phyloP scores from a whole-genome alignment of 2,888 invertebrate genomes.

The Lasioglossum lativentre region DNA sequence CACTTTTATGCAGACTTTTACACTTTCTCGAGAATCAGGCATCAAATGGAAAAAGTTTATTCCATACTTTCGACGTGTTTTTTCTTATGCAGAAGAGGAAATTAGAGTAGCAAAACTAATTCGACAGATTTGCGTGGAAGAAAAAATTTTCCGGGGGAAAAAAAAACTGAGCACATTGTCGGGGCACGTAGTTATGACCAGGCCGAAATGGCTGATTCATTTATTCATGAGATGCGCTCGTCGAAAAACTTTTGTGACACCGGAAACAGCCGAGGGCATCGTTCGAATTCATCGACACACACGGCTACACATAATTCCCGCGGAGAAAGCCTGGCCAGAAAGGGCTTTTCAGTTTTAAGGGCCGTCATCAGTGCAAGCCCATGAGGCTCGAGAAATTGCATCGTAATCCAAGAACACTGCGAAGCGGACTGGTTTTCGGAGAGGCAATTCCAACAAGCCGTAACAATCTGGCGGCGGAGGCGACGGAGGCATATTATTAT shows the following conservation, averaged over 20 bases:
- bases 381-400: constrained; percentile 73
- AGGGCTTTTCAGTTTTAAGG: constrained; percentile 62
- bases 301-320: constrained; percentile 51
- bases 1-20: background rate
- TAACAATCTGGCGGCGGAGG: constrained; percentile 68
- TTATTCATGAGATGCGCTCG: constrained; percentile 25
- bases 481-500: constrained; percentile 76
- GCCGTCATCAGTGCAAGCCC: constrained; percentile 62
- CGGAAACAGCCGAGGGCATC: constrained; percentile 20
- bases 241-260: constrained; percentile 26
- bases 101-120: background rate
- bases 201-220: constrained; percentile 17
- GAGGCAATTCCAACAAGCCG: constrained; percentile 74
- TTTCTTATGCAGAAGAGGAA: background rate
- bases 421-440: constrained; percentile 65
- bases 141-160: background rate
- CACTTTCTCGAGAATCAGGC: background rate
- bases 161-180: background rate
- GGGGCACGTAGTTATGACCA: background rate
- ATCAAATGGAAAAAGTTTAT: background rate
- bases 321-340: constrained; percentile 29
- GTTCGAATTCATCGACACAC: constrained; percentile 56
- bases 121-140: background rate
- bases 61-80: background rate
- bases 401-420: constrained; percentile 75